These are phyloP conservation scores for Calephelis virginiensis DNA, from an alignment of 1,140 invertebrate genomes.

Conservation along the genomic window DNA sequence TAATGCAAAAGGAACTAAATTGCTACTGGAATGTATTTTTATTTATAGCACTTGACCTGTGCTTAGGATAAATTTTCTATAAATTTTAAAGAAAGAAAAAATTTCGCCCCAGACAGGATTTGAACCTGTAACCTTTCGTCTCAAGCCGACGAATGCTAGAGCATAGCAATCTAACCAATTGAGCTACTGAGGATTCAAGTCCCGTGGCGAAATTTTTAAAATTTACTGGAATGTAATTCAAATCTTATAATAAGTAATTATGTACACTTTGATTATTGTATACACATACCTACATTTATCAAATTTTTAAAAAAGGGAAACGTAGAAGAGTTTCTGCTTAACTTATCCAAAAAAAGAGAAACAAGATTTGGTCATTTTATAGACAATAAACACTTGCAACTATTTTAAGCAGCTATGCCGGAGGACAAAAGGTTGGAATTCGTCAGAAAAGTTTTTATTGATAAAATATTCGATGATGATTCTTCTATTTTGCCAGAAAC, in stretches of 20 bases:
- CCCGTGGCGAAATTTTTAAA: no score
- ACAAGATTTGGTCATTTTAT: slow-evolving; percentile 25
- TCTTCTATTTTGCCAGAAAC: slow-evolving; percentile 20
- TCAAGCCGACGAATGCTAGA: no score
- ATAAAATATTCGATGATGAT: slow-evolving; percentile 36
- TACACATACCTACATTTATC: slow-evolving; percentile 49
- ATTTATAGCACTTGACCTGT: no score
- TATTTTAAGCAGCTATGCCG: slow-evolving; percentile 42
- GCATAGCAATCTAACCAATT: no score
- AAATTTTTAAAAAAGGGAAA: slow-evolving; percentile 42
- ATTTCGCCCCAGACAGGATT: no score
- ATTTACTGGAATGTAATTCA: slow-evolving; percentile 42
- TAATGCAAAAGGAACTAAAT: slow-evolving; percentile 38
- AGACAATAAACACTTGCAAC: slow-evolving; percentile 32
- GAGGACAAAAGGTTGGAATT: slow-evolving; percentile 44
- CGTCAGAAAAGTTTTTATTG: slow-evolving; percentile 49
- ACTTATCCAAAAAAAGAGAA: slow-evolving; percentile 31
- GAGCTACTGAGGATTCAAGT: no score
- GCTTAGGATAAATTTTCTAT: no score
- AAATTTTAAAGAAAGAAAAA: no score
- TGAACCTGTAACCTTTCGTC: no score
- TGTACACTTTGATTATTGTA: slow-evolving; percentile 32
- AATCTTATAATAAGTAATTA: slow-evolving; percentile 47
- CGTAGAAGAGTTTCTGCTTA: slow-evolving; percentile 47
- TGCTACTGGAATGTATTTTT: slow-evolving; percentile 46